A percentile compares a stretch with the other conserved stretches of the same genome.
Conservation (phyloP, 2,797 vertebrate species). For the Microtus agrestis region DNA sequence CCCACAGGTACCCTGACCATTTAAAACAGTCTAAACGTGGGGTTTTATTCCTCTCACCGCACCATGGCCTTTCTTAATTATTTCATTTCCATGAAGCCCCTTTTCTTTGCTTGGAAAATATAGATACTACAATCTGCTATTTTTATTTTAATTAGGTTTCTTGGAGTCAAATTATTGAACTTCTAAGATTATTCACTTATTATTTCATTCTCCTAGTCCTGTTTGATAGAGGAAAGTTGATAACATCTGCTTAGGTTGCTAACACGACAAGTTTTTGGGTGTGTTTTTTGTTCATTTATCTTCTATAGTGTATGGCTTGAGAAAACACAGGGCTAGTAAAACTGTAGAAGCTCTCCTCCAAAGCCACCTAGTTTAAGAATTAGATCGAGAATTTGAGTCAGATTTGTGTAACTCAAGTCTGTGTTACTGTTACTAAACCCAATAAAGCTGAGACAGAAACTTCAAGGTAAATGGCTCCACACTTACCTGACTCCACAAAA, state of each 20-base stretch:
- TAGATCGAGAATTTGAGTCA: not conserved
- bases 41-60: not conserved
- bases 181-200: slow-evolving; percentile 34
- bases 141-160: slow-evolving; percentile 29
- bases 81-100: slow-evolving; percentile 33
- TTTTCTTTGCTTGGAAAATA: not conserved
- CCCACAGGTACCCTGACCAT: not conserved
- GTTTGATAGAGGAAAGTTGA: slow-evolving; percentile 3
- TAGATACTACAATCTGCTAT: not conserved
- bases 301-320: not conserved
- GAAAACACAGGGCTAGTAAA: not conserved
- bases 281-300: not conserved
- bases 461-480: not conserved
- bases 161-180: slow-evolving; percentile 14
- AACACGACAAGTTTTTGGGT: not conserved
- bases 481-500: not conserved
- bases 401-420: slow-evolving; percentile 22
- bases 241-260: not conserved
- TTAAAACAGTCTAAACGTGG: slow-evolving; percentile 4
- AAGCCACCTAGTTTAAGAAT: not conserved
- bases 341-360: not conserved
- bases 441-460: slow-evolving; percentile 8
- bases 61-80: slow-evolving; percentile 42
- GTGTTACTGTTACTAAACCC: not conserved
- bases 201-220: not conserved